These are phyloP conservation scores for Hippopotamus amphibius DNA, from an alignment of 2,113 vertebrate species.

Conservation along the genomic window DNA sequence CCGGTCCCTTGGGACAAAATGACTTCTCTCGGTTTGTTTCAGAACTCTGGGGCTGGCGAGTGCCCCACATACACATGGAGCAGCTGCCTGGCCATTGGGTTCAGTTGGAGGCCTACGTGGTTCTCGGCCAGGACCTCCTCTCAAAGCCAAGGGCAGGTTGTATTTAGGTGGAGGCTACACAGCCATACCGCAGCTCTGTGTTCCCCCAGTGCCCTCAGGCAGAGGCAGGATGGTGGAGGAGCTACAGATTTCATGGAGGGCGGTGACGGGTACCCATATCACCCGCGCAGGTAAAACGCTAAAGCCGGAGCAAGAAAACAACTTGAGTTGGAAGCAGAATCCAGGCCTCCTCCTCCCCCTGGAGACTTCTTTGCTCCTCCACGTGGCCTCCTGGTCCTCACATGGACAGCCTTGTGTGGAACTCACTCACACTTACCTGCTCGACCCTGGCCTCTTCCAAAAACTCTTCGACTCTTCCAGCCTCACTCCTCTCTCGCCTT, in stretches of 20 bases:
- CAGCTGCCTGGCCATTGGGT: conserved; percentile 77
- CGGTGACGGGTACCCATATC: not conserved
- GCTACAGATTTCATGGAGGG: not conserved
- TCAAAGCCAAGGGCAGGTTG: not conserved
- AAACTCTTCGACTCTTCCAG: no score
- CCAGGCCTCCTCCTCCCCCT: not conserved
- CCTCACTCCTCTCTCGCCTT: not conserved
- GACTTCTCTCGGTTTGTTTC: conserved; percentile 88
- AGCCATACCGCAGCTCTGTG: not conserved
- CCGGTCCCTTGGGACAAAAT: conserved; percentile 82
- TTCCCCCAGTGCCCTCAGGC: not conserved
- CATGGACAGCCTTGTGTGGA: no score
- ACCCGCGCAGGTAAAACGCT: not conserved
- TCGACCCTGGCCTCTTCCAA: not conserved
- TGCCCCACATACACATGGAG: conserved; percentile 81
- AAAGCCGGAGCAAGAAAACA: not conserved
- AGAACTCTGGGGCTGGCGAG: conserved; percentile 67
- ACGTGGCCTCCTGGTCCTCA: not conserved
- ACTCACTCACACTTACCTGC: not conserved
- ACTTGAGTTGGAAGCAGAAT: not conserved
- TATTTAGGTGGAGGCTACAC: not conserved
- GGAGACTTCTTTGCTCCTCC: not conserved
- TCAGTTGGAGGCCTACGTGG: not conserved
- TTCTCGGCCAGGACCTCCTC: not conserved
- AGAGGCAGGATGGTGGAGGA: not conserved